Conservation (phyloP, 2,888 invertebrate species). For the Coleophora flavipennella region DNA sequence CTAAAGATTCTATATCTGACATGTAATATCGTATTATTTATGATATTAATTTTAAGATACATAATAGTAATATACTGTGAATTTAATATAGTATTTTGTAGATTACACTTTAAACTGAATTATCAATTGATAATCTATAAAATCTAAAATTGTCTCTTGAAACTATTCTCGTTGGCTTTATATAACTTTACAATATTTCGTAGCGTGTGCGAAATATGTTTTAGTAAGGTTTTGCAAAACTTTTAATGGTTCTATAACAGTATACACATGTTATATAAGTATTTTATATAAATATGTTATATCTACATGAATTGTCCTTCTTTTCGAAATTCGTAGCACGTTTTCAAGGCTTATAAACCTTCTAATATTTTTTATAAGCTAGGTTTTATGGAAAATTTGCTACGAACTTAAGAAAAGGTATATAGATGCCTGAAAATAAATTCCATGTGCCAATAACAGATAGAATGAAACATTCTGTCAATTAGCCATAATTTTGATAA, state of each 20-base stretch:
- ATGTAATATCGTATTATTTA: too few relatives aligned
- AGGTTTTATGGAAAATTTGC: too few relatives aligned
- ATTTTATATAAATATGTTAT: constrained; percentile 61
- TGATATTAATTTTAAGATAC: background rate
- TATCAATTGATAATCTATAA: too few relatives aligned
- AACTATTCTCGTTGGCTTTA: constrained; percentile 17
- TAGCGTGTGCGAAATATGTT: constrained; percentile 42
- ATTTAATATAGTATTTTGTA: background rate
- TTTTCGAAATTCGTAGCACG: constrained; percentile 3
- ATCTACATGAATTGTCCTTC: constrained; percentile 13
- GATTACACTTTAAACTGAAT: too few relatives aligned
- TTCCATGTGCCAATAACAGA: constrained; percentile 64
- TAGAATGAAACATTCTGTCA: constrained; percentile 35
- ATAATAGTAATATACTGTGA: background rate
- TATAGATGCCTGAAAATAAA: constrained; percentile 9
- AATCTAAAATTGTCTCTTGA: too few relatives aligned
- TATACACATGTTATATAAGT: constrained; percentile 62
- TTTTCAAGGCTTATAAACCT: too few relatives aligned
- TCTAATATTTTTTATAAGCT: too few relatives aligned
- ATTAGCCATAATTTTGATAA: constrained; percentile 63
- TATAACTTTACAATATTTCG: constrained; percentile 57
- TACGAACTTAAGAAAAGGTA: too few relatives aligned
- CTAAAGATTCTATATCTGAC: too few relatives aligned
- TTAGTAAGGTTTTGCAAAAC: constrained; percentile 32
- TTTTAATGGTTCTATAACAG: constrained; percentile 19